These are phyloP conservation scores for Helarctos malayanus DNA, from an alignment of 2,797 vertebrate genomes.

Conservation along the genomic window DNA sequence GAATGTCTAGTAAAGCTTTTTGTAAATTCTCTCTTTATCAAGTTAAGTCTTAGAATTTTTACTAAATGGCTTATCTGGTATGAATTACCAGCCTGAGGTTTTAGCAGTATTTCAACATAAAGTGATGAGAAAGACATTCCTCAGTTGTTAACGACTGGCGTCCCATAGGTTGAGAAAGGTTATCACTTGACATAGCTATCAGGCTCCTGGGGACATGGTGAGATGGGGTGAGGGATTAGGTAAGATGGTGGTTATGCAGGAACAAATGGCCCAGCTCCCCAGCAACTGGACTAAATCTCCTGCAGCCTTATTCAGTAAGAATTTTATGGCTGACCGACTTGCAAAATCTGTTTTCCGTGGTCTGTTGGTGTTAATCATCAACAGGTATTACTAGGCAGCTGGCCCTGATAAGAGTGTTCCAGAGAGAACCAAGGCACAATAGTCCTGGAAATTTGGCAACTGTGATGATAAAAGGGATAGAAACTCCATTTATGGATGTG, in stretches of 20 bases:
- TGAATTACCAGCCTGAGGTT: not conserved
- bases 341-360: conserved; percentile 59
- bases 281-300: not conserved
- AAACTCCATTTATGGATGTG: not conserved
- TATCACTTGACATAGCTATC: not conserved
- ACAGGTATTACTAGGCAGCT: not conserved
- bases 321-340: conserved; percentile 31
- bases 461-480: not conserved
- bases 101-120: not conserved
- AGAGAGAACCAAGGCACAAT: not conserved
- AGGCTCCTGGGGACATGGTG: not conserved
- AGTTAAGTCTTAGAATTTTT: conserved; percentile 45
- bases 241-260: not conserved
- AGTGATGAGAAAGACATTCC: not conserved
- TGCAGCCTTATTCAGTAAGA: not conserved
- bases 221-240: not conserved
- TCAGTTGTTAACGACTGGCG: not conserved
- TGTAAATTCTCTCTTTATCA: conserved; percentile 18
- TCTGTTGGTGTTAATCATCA: conserved; percentile 74
- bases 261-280: not conserved
- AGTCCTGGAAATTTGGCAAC: not conserved
- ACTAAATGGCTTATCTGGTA: not conserved
- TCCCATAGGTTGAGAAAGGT: not conserved
- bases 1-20: conserved; percentile 23
- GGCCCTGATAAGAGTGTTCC: not conserved